These are phyloP conservation scores for Grallaria varia DNA, from an alignment of 2,113 vertebrate species.

Conservation along the genomic window DNA sequence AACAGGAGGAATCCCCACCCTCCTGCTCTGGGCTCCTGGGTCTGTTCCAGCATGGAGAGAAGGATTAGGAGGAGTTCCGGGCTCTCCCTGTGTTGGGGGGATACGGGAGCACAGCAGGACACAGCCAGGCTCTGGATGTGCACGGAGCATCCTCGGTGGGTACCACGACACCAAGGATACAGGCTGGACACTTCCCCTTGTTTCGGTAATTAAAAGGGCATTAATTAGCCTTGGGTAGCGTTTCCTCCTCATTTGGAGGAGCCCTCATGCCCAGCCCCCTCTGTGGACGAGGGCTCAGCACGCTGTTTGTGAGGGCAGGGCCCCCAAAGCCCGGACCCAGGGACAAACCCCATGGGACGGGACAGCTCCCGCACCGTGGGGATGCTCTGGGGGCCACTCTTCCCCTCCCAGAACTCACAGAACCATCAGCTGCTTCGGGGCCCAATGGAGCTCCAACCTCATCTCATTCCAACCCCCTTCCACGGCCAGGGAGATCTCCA, in stretches of 20 bases:
- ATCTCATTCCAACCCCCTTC: neutral
- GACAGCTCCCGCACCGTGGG: accelerated
- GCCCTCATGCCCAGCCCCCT: neutral
- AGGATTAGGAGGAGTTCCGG: neutral
- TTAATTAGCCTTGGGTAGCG: neutral
- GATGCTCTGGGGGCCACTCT: no score
- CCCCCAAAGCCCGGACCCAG: neutral
- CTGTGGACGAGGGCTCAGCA: neutral
- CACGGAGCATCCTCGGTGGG: neutral
- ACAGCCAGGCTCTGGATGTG: neutral
- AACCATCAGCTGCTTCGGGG: neutral
- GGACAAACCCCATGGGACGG: accelerated
- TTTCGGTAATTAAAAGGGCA: neutral
- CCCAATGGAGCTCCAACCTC: neutral
- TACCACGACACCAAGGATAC: neutral
- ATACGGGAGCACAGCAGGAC: accelerated
- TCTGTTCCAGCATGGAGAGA: neutral
- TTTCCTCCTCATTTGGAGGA: neutral
- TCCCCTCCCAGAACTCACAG: neutral
- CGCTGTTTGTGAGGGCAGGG: neutral
- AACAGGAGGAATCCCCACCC: neutral
- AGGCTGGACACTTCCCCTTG: accelerated
- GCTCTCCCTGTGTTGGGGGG: neutral
- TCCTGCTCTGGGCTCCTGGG: neutral
- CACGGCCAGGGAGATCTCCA: neutral